Evolutionary conservation across 2,113 vertebrate species (phyloP).

Genomic region (Syngnathus floridae): DNA sequence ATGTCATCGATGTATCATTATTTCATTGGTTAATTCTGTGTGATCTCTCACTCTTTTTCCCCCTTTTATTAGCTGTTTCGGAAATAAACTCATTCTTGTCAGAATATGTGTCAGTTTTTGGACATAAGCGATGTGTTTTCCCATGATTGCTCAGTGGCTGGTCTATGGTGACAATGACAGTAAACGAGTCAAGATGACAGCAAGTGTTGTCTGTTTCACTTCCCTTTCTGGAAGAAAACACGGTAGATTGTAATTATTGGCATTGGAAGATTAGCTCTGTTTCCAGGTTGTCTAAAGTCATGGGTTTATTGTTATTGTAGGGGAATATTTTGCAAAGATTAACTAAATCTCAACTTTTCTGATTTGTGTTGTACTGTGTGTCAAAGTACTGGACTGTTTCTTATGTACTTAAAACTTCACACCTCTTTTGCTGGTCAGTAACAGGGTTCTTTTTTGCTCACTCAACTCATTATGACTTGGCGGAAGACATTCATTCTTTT

Average conservation of each 20-base stretch:
- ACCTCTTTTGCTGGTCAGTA: background rate
- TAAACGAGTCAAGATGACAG: constrained; percentile 58
- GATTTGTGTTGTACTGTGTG: background rate
- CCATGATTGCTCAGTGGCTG: constrained; percentile 47
- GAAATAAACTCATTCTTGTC: background rate
- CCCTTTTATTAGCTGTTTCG: too few species aligned
- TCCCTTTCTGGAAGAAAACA: constrained; percentile 51
- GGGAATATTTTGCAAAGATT: background rate
- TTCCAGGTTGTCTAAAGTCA: constrained; percentile 19
- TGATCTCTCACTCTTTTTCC: background rate
- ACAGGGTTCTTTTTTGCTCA: background rate
- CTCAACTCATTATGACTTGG: background rate
- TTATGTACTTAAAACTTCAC: background rate
- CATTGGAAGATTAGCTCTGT: constrained; percentile 31
- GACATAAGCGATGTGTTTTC: constrained; percentile 63
- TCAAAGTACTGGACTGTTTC: background rate
- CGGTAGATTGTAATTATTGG: constrained; percentile 17
- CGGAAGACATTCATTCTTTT: constrained; percentile 9
- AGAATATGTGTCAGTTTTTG: background rate
- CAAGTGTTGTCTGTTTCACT: constrained; percentile 62
- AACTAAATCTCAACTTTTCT: background rate
- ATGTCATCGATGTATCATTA: background rate
- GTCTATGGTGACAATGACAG: constrained; percentile 55
- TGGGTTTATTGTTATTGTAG: background rate
- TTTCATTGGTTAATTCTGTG: background rate